phyloP scores from a whole-genome alignment of 1,140 invertebrate species.

The Rhynchophorus ferrugineus region DNA sequence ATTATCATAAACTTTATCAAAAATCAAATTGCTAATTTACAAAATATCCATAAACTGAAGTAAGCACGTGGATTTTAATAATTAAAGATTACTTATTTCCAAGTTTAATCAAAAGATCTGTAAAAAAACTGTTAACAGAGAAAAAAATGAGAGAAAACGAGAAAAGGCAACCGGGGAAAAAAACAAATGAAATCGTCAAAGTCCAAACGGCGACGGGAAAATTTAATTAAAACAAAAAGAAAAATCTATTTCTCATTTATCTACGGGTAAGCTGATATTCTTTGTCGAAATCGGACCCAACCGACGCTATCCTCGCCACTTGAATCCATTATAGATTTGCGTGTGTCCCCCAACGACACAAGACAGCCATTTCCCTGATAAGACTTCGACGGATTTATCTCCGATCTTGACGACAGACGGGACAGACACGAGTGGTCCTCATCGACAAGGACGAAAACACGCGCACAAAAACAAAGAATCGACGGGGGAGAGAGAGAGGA shows the following conservation, averaged over 20 bases:
- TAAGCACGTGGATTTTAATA: too few species aligned
- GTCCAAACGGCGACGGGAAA: too few species aligned
- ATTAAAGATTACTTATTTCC: too few species aligned
- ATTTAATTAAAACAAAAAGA: not conserved
- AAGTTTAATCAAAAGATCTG: too few species aligned
- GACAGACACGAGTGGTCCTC: not conserved
- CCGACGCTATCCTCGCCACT: not conserved
- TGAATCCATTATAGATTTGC: not conserved
- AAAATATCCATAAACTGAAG: too few species aligned
- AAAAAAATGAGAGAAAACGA: too few species aligned
- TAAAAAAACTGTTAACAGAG: too few species aligned
- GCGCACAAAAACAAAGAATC: not conserved
- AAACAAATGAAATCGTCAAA: too few species aligned
- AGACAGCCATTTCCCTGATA: not conserved
- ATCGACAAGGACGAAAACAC: not conserved
- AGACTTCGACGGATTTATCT: not conserved
- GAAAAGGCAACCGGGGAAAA: too few species aligned
- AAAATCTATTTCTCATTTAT: not conserved
- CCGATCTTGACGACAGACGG: not conserved
- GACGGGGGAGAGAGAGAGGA: too few species aligned
- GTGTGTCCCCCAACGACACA: not conserved
- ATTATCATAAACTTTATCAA: too few species aligned
- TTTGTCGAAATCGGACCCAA: not conserved
- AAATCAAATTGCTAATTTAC: too few species aligned
- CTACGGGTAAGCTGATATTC: not conserved